Evolutionary conservation across 2,888 invertebrate genomes (phyloP).

Genomic region (Phyto melanocephala): DNA sequence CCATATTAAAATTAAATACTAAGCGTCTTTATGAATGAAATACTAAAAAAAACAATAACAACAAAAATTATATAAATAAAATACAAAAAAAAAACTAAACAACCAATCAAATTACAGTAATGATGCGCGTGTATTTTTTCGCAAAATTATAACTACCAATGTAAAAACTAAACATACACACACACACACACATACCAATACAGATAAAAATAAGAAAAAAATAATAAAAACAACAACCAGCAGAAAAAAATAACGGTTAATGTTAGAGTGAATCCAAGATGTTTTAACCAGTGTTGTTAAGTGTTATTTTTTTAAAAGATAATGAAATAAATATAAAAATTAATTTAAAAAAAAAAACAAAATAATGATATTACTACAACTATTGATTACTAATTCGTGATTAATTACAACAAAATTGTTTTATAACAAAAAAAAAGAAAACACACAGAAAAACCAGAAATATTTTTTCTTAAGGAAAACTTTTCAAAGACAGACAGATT

Average conservation of each 20-base stretch:
- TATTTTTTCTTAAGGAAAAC: no score
- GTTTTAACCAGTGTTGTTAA: slow-evolving; percentile 57
- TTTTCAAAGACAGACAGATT: no score
- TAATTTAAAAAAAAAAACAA: not conserved
- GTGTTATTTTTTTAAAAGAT: not conserved
- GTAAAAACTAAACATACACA: slow-evolving; percentile 47
- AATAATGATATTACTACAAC: not conserved
- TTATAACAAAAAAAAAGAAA: not conserved
- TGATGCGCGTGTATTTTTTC: slow-evolving; percentile 63
- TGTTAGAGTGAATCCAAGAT: slow-evolving; percentile 50
- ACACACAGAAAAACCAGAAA: not conserved
- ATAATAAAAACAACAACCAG: slow-evolving; percentile 26
- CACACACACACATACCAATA: not conserved
- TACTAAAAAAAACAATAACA: not conserved
- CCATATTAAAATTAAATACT: slow-evolving; percentile 4
- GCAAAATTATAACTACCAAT: slow-evolving; percentile 60
- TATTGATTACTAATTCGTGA: not conserved
- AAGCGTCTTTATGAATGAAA: not conserved
- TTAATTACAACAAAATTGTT: slow-evolving; percentile 6
- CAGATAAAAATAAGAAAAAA: slow-evolving; percentile 17
- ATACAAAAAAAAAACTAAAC: slow-evolving; percentile 40
- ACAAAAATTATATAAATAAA: slow-evolving; percentile 19
- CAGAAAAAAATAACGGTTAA: slow-evolving; percentile 57
- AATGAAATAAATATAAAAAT: no score
- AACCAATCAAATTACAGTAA: slow-evolving; percentile 64